Evolutionary conservation across 2,797 vertebrate genomes (phyloP).

Genomic region (Poeciliopsis presidionis): DNA sequence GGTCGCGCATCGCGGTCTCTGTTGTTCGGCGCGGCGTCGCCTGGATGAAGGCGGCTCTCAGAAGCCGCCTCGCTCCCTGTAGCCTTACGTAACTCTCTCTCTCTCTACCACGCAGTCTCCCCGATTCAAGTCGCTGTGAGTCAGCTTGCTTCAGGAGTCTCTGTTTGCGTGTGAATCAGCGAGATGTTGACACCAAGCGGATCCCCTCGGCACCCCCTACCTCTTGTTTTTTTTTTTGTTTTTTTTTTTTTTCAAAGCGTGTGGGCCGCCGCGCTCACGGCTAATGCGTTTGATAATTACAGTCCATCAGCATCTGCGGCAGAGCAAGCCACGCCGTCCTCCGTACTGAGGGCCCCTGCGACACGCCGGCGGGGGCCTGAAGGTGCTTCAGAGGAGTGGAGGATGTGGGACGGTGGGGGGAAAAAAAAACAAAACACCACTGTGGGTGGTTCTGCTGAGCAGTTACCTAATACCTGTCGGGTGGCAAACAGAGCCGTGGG

Average conservation of each 20-base stretch:
- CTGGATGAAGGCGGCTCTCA: slow-evolving; percentile 6
- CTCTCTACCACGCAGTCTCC: slow-evolving; percentile 28
- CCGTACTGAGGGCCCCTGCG: slow-evolving; percentile 27
- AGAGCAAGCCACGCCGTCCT: slow-evolving; percentile 34
- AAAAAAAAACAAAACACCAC: slow-evolving; percentile 5
- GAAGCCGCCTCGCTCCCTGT: slow-evolving; percentile 11
- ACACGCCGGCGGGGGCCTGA: slow-evolving; percentile 40
- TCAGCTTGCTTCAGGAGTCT: slow-evolving; percentile 44
- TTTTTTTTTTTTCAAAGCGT: slow-evolving; percentile 43
- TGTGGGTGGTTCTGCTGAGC: slow-evolving; percentile 60
- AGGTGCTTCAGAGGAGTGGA: slow-evolving; percentile 52
- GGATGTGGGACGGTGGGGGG: slow-evolving; percentile 25
- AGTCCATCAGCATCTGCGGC: slow-evolving; percentile 66
- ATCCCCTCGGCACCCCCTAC: slow-evolving; percentile 36
- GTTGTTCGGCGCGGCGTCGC: not conserved
- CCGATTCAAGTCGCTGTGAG: slow-evolving; percentile 49
- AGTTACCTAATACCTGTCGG: slow-evolving; percentile 66
- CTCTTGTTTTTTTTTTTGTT: slow-evolving; percentile 36
- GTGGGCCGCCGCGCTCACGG: slow-evolving; percentile 67
- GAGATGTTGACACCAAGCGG: slow-evolving; percentile 63
- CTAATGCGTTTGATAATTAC: slow-evolving; percentile 78
- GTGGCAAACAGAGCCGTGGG: slow-evolving; percentile 43
- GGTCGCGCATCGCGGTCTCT: slow-evolving; percentile 4
- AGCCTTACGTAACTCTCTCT: slow-evolving; percentile 28
- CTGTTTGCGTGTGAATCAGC: slow-evolving; percentile 61